phyloP scores from a whole-genome alignment of 1,140 invertebrate genomes.

The Drosophila albomicans region DNA sequence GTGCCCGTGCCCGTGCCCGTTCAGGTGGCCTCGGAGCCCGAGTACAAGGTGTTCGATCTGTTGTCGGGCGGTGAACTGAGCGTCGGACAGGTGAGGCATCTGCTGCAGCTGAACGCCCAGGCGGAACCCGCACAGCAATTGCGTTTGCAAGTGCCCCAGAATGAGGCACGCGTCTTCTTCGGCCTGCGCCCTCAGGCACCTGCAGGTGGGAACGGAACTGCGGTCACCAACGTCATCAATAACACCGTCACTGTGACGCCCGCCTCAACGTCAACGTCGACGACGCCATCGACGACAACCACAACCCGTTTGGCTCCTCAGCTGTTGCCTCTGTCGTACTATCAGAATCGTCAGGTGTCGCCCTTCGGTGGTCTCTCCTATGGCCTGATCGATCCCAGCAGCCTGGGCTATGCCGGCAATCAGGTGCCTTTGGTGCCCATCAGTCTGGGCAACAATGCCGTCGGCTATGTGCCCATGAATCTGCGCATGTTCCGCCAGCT shows the following conservation, averaged over 20 bases:
- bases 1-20: no score
- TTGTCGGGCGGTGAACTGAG: no score
- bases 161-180: no score
- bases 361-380: conserved; percentile 23
- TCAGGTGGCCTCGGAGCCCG: no score
- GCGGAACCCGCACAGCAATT: not conserved
- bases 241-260: not conserved
- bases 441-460: conserved; percentile 60
- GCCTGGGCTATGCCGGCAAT: not conserved
- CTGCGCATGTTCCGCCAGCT: conserved; percentile 63
- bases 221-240: no score
- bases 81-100: no score
- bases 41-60: no score
- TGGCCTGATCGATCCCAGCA: conserved; percentile 16
- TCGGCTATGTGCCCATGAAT: conserved; percentile 63
- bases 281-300: not conserved
- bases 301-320: not conserved
- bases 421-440: conserved; percentile 61
- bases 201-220: no score
- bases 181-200: no score
- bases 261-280: not conserved
- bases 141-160: not conserved
- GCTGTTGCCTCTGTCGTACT: conserved; percentile 14
- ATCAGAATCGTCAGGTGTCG: conserved; percentile 44
- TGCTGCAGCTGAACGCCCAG: conserved; percentile 13